These are phyloP conservation scores for Sylvicapra grimmia DNA, from an alignment of 2,113 vertebrate species.

Conservation along the genomic window DNA sequence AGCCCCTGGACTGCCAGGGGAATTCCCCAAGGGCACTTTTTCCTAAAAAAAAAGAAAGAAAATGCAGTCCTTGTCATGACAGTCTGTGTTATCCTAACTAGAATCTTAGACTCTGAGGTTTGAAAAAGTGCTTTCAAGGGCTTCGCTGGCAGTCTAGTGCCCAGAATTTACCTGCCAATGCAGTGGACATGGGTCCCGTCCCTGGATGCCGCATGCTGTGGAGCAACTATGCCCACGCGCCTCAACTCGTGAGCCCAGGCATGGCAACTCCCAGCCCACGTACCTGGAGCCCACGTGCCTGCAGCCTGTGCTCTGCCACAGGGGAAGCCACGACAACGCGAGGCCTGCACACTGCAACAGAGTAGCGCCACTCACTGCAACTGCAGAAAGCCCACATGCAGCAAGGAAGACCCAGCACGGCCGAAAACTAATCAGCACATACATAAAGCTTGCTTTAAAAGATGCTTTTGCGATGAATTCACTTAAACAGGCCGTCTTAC, in stretches of 20 bases:
- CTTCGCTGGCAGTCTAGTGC: neutral
- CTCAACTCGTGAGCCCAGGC: neutral
- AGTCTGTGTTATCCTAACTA: neutral
- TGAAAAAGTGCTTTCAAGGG: neutral
- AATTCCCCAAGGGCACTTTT: neutral
- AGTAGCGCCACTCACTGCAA: neutral
- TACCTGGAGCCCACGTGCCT: neutral
- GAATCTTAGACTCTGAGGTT: neutral
- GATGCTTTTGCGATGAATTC: neutral
- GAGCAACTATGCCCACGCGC: rapidly evolving
- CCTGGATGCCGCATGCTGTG: neutral
- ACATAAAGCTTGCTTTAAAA: neutral
- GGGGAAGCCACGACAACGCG: rapidly evolving
- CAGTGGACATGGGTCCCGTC: neutral
- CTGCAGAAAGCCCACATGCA: neutral
- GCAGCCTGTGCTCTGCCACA: neutral
- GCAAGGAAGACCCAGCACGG: neutral
- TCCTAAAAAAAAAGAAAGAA: neutral
- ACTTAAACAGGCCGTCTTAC: neutral
- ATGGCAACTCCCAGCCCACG: neutral
- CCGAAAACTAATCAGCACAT: neutral
- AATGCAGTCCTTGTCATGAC: neutral
- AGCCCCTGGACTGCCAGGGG: neutral
- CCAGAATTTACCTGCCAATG: neutral
- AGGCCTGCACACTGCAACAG: neutral